Evolutionary conservation across 2,888 invertebrate species (phyloP), one percentile per base, ranked within the genome.

Genomic region (Syritta pipiens): DNA sequence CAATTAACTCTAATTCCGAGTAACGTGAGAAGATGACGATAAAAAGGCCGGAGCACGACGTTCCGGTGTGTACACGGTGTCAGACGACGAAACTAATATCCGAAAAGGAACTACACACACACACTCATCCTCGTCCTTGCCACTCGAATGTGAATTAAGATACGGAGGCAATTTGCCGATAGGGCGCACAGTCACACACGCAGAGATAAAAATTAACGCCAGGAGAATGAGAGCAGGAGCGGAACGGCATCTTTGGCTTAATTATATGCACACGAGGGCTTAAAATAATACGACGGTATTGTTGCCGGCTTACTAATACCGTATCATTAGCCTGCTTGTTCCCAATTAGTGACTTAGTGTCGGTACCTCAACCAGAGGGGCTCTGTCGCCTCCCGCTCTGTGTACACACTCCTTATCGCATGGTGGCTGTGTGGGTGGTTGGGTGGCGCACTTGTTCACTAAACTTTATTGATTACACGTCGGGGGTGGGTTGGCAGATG

Each of bases 281-380:
- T 42, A 51, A 51, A 51, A 42, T 51, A 32, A 63, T 51, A 51
- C 42, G n/a, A n/a, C n/a, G 46, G 65, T 28, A 55, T 49, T 72
- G 51, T 53, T 74, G 57, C 35, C 51, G 59, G 44, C 40, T 40
- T 32, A 40, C 60, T 67, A 53, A 75, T 60, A 46, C 48, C 55
- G 10, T 55, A 68, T 68, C 53, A 68, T 75, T 68, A 68, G 60
- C 60, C 14, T 75, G 68, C 68, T 75, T 75, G 68, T 55, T 60
- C 55, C 48, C 68, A 75, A 75, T 75, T 75, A 75, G 60, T 10
- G 60, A 68, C 57, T 75, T 68, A 32, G 30, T 22, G 22, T n/a
- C 20, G 4, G 9, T 28, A 46, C 19, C 28, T 67, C 59, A 51
- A 74, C n/a, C n/a, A 10, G 46, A 19, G 12, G 9, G 17, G 28